These are phyloP conservation scores for Seriola dumerili DNA, from an alignment of 2,113 vertebrate genomes.

Conservation along the genomic window DNA sequence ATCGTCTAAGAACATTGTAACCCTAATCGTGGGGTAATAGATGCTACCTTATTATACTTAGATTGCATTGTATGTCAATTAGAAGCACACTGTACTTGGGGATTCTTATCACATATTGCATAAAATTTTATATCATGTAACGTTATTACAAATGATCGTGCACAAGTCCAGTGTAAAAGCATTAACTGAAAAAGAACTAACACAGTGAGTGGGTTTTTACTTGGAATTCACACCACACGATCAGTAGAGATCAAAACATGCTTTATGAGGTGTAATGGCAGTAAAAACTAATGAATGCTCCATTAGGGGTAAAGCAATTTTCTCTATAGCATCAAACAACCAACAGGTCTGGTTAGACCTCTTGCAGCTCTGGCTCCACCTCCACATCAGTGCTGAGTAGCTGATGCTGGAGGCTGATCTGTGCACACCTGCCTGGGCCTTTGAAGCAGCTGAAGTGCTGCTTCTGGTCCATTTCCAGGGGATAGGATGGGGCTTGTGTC, in stretches of 20 bases:
- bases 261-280: slow-evolving; percentile 61
- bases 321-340: slow-evolving; percentile 35
- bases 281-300: slow-evolving; percentile 63
- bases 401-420: slow-evolving; percentile 55
- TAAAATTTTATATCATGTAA: background rate
- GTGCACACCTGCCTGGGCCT: slow-evolving; percentile 36
- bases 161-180: background rate
- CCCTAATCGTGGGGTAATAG: background rate
- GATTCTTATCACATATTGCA: background rate
- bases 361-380: slow-evolving; percentile 18
- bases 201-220: background rate
- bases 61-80: background rate
- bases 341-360: slow-evolving; percentile 16
- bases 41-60: background rate
- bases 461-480: slow-evolving; percentile 25
- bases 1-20: background rate
- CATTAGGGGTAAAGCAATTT: slow-evolving; percentile 41
- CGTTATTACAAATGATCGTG: background rate
- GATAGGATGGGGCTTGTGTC: slow-evolving; percentile 37
- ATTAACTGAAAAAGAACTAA: background rate
- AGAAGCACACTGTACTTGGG: too few relatives aligned
- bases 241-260: slow-evolving; percentile 50
- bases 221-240: slow-evolving; percentile 48
- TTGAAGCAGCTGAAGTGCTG: slow-evolving; percentile 43
- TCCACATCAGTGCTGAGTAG: background rate